Evolutionary conservation across 2,888 invertebrate species (phyloP), one percentile per base, ranked within the genome.

Genomic region (Drosophila nr. perissopoda): DNA sequence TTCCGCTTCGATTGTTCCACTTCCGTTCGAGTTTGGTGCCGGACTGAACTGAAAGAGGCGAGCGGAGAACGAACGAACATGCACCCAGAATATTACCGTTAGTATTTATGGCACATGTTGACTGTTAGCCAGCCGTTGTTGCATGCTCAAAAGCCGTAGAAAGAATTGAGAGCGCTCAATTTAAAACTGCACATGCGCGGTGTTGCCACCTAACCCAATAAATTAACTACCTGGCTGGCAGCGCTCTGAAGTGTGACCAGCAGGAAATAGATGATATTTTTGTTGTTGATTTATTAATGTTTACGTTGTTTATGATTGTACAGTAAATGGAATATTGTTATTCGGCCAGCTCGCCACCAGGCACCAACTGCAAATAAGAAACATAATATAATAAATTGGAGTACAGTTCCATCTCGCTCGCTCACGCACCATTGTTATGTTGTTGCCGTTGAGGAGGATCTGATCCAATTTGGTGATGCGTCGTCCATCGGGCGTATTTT

Each of bases 361-460:
- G 96, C 69, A 97, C 96, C 83, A 97, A 93, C 96, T 96, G 92
- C 58, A 95, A 46, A 95, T 13, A 25, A 52, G 51, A 36, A 38
- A 11, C 1, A 29, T 53, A 13, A 27, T 4, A 46, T 29, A 33
- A 51, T 10, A n/a, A 56, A 10, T 0, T 13, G 4, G 1, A 18
- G 7, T 7, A 7, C n/a, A 21, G 5, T 25, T 13, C 4, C 1
- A 0, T 36, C 5, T 10, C 4, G n/a, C 21, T 5, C 0, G 16
- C 8, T 1, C 18, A 71, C 73, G 71, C 92, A 97, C 97, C 99
- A 99, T 99, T 27, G 99, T 99, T 73, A 99, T 99, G 92, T 99
- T 99, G 92, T 99, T 99, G 84, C 99, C 99, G 94, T 99, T 99
- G 13, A 99, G 94, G 63, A 99, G 95, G 91, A 99, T 99, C 93